Evolutionary conservation across 2,113 vertebrate species (phyloP).

Genomic region (Hippocampus barbouri): DNA sequence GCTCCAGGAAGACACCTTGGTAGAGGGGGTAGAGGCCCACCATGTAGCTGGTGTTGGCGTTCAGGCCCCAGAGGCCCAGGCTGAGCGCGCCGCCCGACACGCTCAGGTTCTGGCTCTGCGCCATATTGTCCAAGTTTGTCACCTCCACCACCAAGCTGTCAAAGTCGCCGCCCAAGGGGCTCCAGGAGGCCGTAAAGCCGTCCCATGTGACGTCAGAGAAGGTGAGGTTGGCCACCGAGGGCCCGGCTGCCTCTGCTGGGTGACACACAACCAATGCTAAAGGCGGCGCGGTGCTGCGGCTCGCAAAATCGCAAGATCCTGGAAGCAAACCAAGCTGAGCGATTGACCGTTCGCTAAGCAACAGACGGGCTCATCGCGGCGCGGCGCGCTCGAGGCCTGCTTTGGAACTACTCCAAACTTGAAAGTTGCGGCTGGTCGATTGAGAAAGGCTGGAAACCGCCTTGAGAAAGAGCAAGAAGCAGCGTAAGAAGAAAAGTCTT

Average conservation of each 20-base stretch:
- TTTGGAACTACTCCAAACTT: no score
- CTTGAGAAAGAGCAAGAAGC: no score
- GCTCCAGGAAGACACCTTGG: conserved; percentile 74
- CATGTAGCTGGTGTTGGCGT: conserved; percentile 77
- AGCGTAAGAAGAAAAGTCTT: no score
- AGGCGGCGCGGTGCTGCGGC: background rate
- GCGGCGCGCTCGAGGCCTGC: no score
- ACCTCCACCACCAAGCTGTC: conserved; percentile 88
- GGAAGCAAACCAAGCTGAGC: background rate
- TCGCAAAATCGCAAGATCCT: background rate
- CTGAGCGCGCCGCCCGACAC: conserved; percentile 76
- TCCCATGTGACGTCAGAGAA: conserved; percentile 82
- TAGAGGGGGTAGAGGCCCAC: conserved; percentile 80
- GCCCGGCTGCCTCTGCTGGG: conserved; percentile 75
- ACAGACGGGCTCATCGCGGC: no score
- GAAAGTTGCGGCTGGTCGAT: no score
- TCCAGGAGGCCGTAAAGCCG: conserved; percentile 87
- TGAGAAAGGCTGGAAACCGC: no score
- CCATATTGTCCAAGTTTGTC: conserved; percentile 71
- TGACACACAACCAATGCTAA: background rate
- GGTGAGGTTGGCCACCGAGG: conserved; percentile 73
- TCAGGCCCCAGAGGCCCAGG: conserved; percentile 76
- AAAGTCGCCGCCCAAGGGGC: conserved; percentile 71
- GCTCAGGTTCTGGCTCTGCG: conserved; percentile 70
- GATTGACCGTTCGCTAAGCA: background rate